Conservation (phyloP, 2,797 vertebrate genomes). For the Ctenopoma multispine region DNA sequence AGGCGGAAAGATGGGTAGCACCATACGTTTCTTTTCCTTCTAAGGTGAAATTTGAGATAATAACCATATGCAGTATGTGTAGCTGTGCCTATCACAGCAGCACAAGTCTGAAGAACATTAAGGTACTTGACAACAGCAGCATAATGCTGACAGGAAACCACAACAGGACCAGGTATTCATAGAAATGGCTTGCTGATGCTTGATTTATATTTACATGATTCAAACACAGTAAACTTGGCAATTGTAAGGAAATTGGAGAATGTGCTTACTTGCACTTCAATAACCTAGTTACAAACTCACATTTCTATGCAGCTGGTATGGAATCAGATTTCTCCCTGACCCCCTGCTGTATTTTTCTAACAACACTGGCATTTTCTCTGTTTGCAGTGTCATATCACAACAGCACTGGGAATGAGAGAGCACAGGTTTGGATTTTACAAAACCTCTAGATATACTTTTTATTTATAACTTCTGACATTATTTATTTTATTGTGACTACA, state of each 20-base stretch:
- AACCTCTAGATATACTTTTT: not conserved
- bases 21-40: too few relatives aligned
- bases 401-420: not conserved
- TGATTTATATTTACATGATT: not conserved
- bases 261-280: not conserved
- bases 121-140: not conserved
- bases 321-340: not conserved
- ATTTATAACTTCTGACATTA: too few relatives aligned
- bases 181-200: not conserved
- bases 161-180: too few relatives aligned
- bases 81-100: too few relatives aligned
- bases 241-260: not conserved
- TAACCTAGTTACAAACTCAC: not conserved
- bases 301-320: not conserved
- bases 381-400: not conserved
- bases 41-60: too few relatives aligned
- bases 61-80: not conserved
- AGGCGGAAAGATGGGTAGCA: not conserved
- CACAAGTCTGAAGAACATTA: too few relatives aligned
- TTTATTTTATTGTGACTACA: too few relatives aligned
- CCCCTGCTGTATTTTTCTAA: not conserved
- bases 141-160: not conserved
- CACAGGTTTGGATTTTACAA: not conserved
- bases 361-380: not conserved
- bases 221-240: not conserved